These are phyloP conservation scores for Belonocnema kinseyi DNA, from an alignment of 1,140 invertebrate genomes.

Conservation along the genomic window DNA sequence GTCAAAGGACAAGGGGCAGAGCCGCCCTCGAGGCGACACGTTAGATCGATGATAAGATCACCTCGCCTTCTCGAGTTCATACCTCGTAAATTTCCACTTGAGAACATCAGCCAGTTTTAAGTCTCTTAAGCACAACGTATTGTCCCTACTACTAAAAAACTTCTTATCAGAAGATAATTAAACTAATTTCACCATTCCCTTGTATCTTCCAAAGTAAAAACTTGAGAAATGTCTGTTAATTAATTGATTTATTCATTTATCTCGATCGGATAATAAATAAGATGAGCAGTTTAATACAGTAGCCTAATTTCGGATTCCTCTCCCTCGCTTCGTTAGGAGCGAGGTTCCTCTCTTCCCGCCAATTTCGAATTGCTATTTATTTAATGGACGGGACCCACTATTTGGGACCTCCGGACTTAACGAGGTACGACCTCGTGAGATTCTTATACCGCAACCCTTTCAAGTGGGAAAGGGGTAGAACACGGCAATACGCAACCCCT, in stretches of 20 bases:
- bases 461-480: too few species aligned
- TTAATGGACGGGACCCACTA: slow-evolving; percentile 55
- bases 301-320: background rate
- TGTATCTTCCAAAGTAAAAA: too few species aligned
- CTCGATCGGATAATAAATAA: background rate
- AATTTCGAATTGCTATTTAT: slow-evolving; percentile 56
- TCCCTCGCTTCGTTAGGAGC: background rate
- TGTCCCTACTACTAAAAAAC: background rate
- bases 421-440: slow-evolving; percentile 52
- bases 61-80: slow-evolving; percentile 32
- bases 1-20: slow-evolving; percentile 34
- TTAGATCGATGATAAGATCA: slow-evolving; percentile 31
- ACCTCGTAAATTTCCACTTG: slow-evolving; percentile 41
- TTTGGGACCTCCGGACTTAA: slow-evolving; percentile 53
- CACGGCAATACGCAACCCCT: background rate
- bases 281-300: background rate
- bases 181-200: background rate
- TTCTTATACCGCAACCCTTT: slow-evolving; percentile 35
- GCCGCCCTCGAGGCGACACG: slow-evolving; percentile 2
- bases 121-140: background rate
- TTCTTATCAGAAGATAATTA: slow-evolving; percentile 1
- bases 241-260: too few species aligned
- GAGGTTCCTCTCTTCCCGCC: background rate
- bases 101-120: slow-evolving; percentile 13
- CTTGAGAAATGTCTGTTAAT: too few species aligned